Evolutionary conservation across 35 echinoderm and acorn worm genomes (phyloP).

Genomic region (Ophiothrix spiculata): DNA sequence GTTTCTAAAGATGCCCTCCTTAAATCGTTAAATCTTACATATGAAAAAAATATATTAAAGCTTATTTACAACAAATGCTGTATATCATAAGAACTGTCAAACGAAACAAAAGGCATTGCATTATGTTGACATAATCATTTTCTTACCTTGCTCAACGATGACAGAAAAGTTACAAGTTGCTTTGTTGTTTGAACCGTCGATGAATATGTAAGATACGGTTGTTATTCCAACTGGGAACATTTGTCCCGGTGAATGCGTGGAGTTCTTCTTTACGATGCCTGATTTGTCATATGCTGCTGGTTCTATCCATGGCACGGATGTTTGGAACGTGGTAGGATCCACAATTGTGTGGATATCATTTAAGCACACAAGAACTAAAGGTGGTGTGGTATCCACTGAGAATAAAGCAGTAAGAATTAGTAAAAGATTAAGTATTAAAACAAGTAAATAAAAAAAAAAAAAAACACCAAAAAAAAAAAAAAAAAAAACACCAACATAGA

Average conservation of each 20-base stretch:
- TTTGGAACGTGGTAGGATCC: not conserved
- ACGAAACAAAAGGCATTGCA: too few species aligned
- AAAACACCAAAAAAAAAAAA: too few species aligned
- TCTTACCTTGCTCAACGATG: constrained; percentile 33
- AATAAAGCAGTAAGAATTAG: not conserved
- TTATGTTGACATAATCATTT: too few species aligned
- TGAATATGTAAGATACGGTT: constrained; percentile 53
- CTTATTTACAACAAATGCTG: too few species aligned
- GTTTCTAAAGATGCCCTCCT: too few species aligned
- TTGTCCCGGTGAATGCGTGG: constrained; percentile 28
- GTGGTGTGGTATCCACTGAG: constrained; percentile 8
- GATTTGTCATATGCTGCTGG: constrained; percentile 71
- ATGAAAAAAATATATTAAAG: too few species aligned
- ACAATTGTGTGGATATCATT: not conserved
- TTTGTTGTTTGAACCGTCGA: constrained; percentile 54
- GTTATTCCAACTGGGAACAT: constrained; percentile 56
- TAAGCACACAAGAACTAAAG: constrained; percentile 23
- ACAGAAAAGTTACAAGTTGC: constrained; percentile 54
- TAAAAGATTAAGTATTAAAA: not conserved
- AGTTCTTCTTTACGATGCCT: constrained; percentile 12
- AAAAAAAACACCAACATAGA: too few species aligned
- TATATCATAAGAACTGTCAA: too few species aligned
- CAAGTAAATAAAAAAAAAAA: not conserved
- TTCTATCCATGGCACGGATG: constrained; percentile 15
- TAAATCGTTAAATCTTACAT: too few species aligned